Base-by-base conservation (phyloP, 2,113 vertebrate genomes). In the Strix aluco region DNA sequence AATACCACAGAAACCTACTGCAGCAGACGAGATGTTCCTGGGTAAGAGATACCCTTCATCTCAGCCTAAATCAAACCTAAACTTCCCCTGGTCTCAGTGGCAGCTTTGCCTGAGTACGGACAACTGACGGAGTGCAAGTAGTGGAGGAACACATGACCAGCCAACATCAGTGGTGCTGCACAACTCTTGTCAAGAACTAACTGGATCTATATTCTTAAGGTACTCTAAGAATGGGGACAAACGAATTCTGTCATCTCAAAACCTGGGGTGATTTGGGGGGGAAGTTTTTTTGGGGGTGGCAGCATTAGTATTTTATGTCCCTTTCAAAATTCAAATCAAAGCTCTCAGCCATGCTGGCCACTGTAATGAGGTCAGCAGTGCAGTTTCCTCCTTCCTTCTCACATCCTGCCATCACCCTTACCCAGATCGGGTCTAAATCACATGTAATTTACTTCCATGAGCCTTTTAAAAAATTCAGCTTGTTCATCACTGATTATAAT, bases 91-190 rank as follows among this genome's bases (percentile, higher is more conserved):
- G 67, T 92, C 78, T 90, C 73, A 75, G 59, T 23, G 55, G 62
- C 42, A 82, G 26, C 71, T 82, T 66, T 81, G 69, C 54, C 83
- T 26, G 44, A 23, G 15, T 30, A 16, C 0, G 16, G 52, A 42
- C 42, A 30, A 25, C 52, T 42, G 69, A 54, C 19, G 10, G 40
- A 55, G 49, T 0, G 1, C 58, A 73, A 32, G 51, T 36, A 78
- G 12, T 0, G 0, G 34, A 57, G 30, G 11, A 84, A 52, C 0
- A 0, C 3, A 8, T 25, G 27, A 32, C 36, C 54, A 84, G 34
- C 16, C 16, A 61, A 26, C 7, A 29, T 1, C 2, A 4, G 38
- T 14, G 14, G 32, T 23, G 40, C 29, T 36, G n/a, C 26, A 78
- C 25, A 54, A 34, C 55, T 42, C 55, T 18, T 32, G 11, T 21